Percentiles rank a stretch among this genome's conserved stretches.
Conservation (phyloP, 1,140 invertebrate species). For the Papilio glaucus region DNA sequence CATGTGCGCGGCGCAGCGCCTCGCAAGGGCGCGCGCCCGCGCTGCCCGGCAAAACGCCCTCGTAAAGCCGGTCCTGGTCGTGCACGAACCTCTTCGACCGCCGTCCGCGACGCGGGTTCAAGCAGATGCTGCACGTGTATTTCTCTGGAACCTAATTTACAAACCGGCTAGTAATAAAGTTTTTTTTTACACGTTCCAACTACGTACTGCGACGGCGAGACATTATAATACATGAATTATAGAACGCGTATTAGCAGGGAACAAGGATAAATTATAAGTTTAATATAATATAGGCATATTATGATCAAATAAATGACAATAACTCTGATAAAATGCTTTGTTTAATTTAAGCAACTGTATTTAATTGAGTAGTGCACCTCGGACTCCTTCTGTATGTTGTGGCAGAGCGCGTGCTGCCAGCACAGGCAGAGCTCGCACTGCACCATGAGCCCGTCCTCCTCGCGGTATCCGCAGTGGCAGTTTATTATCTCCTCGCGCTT, state of each 20-base stretch:
- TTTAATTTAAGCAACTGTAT: too few species aligned
- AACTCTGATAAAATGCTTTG: too few species aligned
- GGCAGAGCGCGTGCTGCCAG: conserved; percentile 97
- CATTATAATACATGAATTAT: too few species aligned
- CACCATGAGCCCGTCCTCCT: conserved; percentile 97
- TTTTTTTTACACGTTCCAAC: too few species aligned
- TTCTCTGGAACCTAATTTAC: conserved; percentile 91
- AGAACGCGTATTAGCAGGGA: too few species aligned
- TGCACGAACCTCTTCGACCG: conserved; percentile 89
- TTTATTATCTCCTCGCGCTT: conserved; percentile 93
- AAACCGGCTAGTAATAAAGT: background rate
- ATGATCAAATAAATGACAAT: too few species aligned
- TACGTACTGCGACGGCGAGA: too few species aligned
- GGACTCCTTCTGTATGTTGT: conserved; percentile 90
- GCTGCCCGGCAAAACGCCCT: conserved; percentile 89
- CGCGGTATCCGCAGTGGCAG: conserved; percentile 90
- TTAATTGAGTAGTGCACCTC: conserved; percentile 56
- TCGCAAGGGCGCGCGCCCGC: conserved; percentile 63
- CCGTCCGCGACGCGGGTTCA: conserved; percentile 89
- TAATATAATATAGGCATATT: too few species aligned
- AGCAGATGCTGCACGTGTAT: conserved; percentile 95
- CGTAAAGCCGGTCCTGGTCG: conserved; percentile 94
- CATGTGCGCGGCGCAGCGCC: conserved; percentile 87
- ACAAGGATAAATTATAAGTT: too few species aligned
- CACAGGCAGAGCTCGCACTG: conserved; percentile 97